Conservation (phyloP, 2,797 vertebrate species). For the Mycteria americana region DNA sequence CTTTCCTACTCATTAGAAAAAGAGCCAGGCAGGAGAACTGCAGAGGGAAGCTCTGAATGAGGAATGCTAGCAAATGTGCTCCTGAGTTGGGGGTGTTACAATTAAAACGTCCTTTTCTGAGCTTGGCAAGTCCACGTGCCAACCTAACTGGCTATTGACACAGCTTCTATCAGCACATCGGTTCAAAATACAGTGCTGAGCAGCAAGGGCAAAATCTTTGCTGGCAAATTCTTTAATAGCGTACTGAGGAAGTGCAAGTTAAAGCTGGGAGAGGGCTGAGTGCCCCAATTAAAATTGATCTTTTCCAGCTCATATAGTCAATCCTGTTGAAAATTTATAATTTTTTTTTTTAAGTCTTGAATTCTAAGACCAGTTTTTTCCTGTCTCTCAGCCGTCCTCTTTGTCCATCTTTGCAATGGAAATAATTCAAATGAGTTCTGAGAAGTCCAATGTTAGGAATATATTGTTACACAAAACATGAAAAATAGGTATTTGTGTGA, state of each 20-base stretch:
- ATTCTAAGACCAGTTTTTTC: not conserved
- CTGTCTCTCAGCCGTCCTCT: not conserved
- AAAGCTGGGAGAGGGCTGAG: not conserved
- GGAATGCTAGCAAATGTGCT: not conserved
- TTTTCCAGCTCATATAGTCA: not conserved
- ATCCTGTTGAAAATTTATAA: not conserved
- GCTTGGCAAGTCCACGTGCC: not conserved
- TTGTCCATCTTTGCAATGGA: not conserved
- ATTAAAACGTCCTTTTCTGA: not conserved
- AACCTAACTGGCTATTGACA: not conserved
- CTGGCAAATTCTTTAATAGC: not conserved
- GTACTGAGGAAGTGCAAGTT: not conserved
- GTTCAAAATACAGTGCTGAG: not conserved
- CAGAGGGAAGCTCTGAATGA: not conserved
- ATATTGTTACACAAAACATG: not conserved
- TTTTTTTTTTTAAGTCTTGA: not conserved
- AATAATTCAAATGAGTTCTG: not conserved
- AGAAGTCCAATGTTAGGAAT: not conserved
- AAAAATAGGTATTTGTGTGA: not conserved
- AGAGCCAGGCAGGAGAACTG: not conserved
- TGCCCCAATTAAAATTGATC: not conserved
- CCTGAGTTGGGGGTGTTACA: not conserved
- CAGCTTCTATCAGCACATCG: not conserved
- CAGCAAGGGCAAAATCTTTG: not conserved
- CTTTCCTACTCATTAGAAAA: no score